phyloP scores from a whole-genome alignment of 2,797 vertebrate genomes.

The Helicolenus hilgendorfi region DNA sequence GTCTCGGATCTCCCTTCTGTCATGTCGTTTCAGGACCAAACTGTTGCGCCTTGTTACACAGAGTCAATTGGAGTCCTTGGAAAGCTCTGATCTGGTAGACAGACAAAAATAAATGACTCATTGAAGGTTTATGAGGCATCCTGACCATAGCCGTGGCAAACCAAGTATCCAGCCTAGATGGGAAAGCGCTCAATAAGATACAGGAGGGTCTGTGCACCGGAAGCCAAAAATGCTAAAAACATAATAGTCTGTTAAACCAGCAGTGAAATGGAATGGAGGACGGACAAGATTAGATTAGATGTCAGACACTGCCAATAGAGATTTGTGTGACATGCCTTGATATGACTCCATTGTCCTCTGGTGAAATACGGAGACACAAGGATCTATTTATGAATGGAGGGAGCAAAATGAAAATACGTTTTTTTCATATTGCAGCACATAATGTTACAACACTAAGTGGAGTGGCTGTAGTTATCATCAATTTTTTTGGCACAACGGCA shows the following conservation, averaged over 20 bases:
- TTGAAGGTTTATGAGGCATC: constrained; percentile 71
- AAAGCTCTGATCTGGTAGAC: constrained; percentile 40
- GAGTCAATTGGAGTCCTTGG: constrained; percentile 29
- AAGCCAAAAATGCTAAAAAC: constrained; percentile 71
- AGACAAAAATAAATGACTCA: constrained; percentile 59
- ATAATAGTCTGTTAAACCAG: constrained; percentile 81
- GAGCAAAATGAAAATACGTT: constrained; percentile 37
- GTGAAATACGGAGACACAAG: constrained; percentile 55
- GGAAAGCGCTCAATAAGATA: constrained; percentile 62
- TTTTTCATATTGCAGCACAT: constrained; percentile 34
- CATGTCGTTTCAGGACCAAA: background rate
- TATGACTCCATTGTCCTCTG: constrained; percentile 78
- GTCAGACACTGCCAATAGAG: constrained; percentile 71
- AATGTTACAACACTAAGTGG: constrained; percentile 38
- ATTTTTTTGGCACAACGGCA: constrained; percentile 26
- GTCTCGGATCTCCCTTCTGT: background rate
- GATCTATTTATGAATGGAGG: constrained; percentile 56
- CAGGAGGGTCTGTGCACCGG: constrained; percentile 40
- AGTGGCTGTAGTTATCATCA: constrained; percentile 46
- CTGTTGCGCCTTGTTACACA: constrained; percentile 2
- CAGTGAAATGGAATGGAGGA: constrained; percentile 78
- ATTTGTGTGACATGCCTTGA: constrained; percentile 73
- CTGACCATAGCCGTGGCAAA: constrained; percentile 48
- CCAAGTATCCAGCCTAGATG: constrained; percentile 49
- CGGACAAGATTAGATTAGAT: constrained; percentile 74